Base-by-base conservation (phyloP, 2,797 vertebrate species). In the Rhabdophis nuchalis region DNA sequence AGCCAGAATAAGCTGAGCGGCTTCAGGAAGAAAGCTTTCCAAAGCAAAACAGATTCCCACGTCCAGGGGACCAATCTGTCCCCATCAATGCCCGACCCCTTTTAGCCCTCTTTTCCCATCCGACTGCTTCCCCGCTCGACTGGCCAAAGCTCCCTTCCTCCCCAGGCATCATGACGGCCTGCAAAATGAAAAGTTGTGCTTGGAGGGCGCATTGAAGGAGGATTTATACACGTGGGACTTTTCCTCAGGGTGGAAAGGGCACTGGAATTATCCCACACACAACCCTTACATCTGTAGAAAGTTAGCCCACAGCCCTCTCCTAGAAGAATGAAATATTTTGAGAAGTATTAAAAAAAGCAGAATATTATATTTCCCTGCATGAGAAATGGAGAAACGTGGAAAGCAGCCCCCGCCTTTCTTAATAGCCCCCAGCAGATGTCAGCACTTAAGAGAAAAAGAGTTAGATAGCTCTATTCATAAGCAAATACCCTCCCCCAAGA, bases 1-100 rank as follows among this genome's bases (percentile, higher is more conserved):
- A 95, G 94, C 94, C 94, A 87, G 92, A 94, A 23, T n/a, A 53
- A 89, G 10, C 8, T 23, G 20, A 54, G 1, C 12, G 41, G 32
- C 18, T 57, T 41, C 25, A 41, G n/a, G 36, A 53, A 25, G 60
- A 12, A 86, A 9, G 5, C 87, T 54, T 82, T 58, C 50, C 58
- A 18, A 2, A 61, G 85, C 36, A 41, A 60, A n/a, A 61, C 14
- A 52, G 50, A 54, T 88, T 64, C 41, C 23, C n/a, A 5, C n/a
- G 2, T 56, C 3, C 36, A 20, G 16, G 13, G 7, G 9, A 53
- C 54, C 36, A 1, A 23, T 23, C 9, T 23, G 36, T 25, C 46
- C 50, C 46, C 85, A 85, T 2, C 60, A 32, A 12, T 3, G 13
- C 16, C 9, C 9, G 18, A 41, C 18, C 9, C 72, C 8, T 23